A percentile compares a stretch with the other conserved stretches of the same genome.
Conservation (phyloP, 1,140 invertebrate genomes). For the Orussus abietinus region DNA sequence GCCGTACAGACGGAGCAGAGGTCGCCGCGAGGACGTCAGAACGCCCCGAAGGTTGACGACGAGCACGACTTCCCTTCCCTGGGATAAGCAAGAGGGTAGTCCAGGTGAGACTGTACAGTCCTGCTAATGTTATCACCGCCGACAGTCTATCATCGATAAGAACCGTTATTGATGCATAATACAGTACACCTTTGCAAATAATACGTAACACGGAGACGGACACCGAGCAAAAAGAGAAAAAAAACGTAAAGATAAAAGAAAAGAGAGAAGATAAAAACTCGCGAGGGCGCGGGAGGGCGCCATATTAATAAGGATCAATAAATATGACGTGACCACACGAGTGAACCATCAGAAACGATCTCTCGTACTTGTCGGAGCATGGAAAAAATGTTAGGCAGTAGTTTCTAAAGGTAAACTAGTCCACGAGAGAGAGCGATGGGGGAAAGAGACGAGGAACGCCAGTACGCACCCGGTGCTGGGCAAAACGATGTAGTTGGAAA, state of each 20-base stretch:
- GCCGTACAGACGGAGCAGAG: slow-evolving; percentile 37
- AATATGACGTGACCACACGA: too few relatives aligned
- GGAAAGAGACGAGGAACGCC: too few relatives aligned
- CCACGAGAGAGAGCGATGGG: too few relatives aligned
- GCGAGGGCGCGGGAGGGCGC: background rate
- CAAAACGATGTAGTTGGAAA: too few relatives aligned
- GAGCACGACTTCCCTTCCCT: slow-evolving; percentile 92
- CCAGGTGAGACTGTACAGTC: slow-evolving; percentile 31
- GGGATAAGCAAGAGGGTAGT: slow-evolving; percentile 62
- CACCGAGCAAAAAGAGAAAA: slow-evolving; percentile 18
- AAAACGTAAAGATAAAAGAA: background rate
- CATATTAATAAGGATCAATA: too few relatives aligned
- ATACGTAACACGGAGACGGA: slow-evolving; percentile 16
- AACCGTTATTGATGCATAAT: slow-evolving; percentile 45
- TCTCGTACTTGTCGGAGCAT: too few relatives aligned
- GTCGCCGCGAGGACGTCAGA: slow-evolving; percentile 54
- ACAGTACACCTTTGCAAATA: slow-evolving; percentile 33
- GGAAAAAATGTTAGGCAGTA: too few relatives aligned
- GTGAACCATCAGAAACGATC: too few relatives aligned
- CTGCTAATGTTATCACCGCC: slow-evolving; percentile 35
- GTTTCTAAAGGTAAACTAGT: too few relatives aligned
- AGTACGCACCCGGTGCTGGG: too few relatives aligned
- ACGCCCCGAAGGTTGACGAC: slow-evolving; percentile 91
- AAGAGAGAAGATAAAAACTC: background rate
- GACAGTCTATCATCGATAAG: slow-evolving; percentile 30